phyloP scores from a whole-genome alignment of 2,888 invertebrate species.

The Callimorpha dominula region DNA sequence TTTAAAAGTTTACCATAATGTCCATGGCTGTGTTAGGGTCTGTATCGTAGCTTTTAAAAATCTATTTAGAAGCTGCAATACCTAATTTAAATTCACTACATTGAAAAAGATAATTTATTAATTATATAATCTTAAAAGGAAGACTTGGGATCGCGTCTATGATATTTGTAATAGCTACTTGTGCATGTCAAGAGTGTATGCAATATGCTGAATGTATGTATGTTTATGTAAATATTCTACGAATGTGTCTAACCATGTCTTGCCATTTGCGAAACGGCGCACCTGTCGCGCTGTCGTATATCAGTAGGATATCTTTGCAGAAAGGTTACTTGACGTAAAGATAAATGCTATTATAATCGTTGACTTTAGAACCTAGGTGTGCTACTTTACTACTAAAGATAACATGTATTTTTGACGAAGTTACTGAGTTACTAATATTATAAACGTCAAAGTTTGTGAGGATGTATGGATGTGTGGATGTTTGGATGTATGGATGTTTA shows the following conservation, averaged over 20 bases:
- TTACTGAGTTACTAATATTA: no score
- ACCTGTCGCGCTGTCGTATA: conserved; percentile 38
- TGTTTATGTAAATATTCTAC: conserved; percentile 5
- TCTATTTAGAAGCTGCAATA: no score
- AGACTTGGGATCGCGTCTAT: neutral
- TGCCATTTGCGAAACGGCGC: conserved; percentile 29
- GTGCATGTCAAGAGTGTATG: neutral
- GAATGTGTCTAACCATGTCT: conserved; percentile 19
- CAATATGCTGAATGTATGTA: neutral
- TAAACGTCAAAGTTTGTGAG: no score
- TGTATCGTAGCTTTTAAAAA: no score
- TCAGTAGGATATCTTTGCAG: conserved; percentile 2
- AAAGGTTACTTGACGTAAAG: conserved; percentile 9
- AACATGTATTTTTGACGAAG: neutral
- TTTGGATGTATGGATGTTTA: no score
- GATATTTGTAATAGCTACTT: neutral
- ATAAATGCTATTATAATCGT: conserved; percentile 21
- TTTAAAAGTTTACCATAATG: no score
- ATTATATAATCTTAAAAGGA: neutral
- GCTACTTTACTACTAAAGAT: neutral
- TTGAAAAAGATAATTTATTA: no score
- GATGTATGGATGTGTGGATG: no score
- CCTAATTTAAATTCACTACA: no score
- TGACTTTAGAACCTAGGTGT: conserved; percentile 11
- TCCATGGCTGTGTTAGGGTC: no score